A percentile compares a stretch with the other conserved stretches of the same genome.
These are phyloP conservation scores for Bostrychus sinensis DNA, from an alignment of 2,113 vertebrate genomes.

Conservation along the genomic window DNA sequence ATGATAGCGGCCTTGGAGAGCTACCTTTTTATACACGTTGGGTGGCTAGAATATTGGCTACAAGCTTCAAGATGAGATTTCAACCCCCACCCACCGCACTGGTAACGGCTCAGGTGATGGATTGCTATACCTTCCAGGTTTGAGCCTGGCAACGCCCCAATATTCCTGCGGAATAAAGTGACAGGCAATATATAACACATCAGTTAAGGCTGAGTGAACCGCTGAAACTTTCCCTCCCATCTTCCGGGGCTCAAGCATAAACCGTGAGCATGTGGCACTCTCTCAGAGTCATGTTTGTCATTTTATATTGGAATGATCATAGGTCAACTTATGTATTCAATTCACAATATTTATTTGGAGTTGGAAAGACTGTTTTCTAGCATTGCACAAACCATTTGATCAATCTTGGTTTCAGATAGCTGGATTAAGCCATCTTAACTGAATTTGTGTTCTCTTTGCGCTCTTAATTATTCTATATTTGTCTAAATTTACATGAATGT, in stretches of 20 bases:
- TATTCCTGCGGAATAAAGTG: constrained; percentile 80
- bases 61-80: constrained; percentile 78
- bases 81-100: constrained; percentile 45
- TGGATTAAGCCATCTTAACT: no score
- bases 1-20: constrained; percentile 68
- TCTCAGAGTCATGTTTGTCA: constrained; percentile 30
- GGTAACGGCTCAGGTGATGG: constrained; percentile 74
- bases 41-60: constrained; percentile 73
- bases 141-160: constrained; percentile 79
- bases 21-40: constrained; percentile 63
- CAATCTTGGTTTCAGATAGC: constrained; percentile 32
- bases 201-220: constrained; percentile 76
- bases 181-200: constrained; percentile 82
- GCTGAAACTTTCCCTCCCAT: constrained; percentile 46
- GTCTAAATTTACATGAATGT: no score
- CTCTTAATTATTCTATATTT: no score
- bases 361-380: neutral
- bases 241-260: constrained; percentile 46
- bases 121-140: constrained; percentile 79
- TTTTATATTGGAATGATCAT: constrained; percentile 32
- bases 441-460: no score
- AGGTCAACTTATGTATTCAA: constrained; percentile 33
- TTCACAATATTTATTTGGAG: constrained; percentile 15
- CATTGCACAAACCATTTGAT: constrained; percentile 20
- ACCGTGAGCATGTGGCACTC: constrained; percentile 48